These are phyloP conservation scores for Catamblyrhynchus diadema DNA, from an alignment of 2,797 vertebrate species.

Conservation along the genomic window DNA sequence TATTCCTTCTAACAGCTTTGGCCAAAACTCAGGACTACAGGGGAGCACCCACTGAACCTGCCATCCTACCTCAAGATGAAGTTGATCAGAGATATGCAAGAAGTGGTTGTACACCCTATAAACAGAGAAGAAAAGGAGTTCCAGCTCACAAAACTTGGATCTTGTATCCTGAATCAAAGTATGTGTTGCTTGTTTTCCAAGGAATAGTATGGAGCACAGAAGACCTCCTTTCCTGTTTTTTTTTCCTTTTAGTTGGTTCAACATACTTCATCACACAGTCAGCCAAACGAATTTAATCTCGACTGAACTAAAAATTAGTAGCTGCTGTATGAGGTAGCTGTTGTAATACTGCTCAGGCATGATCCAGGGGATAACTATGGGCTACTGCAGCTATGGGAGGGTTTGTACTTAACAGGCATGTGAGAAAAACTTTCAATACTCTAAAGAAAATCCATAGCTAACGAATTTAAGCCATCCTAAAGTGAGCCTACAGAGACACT, in stretches of 20 bases:
- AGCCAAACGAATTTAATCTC: neutral
- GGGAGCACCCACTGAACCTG: neutral
- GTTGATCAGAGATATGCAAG: neutral
- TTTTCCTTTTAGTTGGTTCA: neutral
- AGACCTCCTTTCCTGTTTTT: neutral
- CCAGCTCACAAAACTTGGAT: neutral
- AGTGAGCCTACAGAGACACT: neutral
- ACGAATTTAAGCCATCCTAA: neutral
- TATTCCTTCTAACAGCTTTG: neutral
- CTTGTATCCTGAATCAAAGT: neutral
- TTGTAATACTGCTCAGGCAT: neutral
- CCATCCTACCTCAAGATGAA: neutral
- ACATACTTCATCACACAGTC: neutral
- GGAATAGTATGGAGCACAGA: neutral
- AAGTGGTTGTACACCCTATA: neutral
- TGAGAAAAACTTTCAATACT: neutral
- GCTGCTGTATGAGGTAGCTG: neutral
- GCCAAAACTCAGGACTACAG: neutral
- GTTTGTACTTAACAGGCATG: neutral
- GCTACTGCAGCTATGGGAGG: neutral
- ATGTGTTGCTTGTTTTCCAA: neutral
- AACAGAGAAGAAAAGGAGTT: neutral
- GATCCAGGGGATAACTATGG: neutral
- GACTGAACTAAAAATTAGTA: neutral
- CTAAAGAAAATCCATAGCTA: neutral